A percentile compares a stretch with the other conserved stretches of the same genome.
Evolutionary conservation across 1,140 invertebrate species (phyloP).

Genomic region (Macrosteles quadrilineatus): DNA sequence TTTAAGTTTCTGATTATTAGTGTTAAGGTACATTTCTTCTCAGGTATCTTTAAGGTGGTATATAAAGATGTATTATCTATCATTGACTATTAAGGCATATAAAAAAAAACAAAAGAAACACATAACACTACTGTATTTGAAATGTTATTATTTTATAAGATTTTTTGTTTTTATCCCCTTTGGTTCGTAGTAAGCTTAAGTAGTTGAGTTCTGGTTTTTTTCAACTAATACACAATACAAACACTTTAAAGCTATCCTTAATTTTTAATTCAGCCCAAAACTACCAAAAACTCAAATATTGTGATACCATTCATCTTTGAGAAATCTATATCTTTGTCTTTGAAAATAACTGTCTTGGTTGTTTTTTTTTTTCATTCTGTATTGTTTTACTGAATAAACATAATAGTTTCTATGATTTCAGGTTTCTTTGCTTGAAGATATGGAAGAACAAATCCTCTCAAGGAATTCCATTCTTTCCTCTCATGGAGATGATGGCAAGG

Average conservation of each 20-base stretch:
- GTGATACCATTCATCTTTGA: neutral
- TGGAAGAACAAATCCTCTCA: constrained; percentile 1
- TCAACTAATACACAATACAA: neutral
- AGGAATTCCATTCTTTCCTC: neutral
- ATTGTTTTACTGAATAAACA: neutral
- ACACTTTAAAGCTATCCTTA: neutral
- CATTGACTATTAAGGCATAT: neutral
- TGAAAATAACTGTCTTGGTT: neutral
- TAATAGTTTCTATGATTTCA: neutral
- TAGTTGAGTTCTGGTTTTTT: neutral
- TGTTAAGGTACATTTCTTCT: neutral
- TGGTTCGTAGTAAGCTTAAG: neutral
- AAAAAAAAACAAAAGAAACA: neutral
- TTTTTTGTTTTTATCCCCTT: neutral
- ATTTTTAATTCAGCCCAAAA: too few species aligned
- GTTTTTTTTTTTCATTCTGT: neutral
- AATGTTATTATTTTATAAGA: neutral
- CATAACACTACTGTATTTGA: neutral
- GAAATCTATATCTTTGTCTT: neutral
- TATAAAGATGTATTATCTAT: neutral
- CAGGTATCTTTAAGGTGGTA: neutral
- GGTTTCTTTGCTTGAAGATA: constrained; percentile 2
- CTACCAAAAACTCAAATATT: neutral
- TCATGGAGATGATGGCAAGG: neutral
- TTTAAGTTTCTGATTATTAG: neutral